Percentiles rank a stretch among this genome's conserved stretches.
Conservation (phyloP, 2,888 invertebrate genomes). For the Lomographa bimaculata region DNA sequence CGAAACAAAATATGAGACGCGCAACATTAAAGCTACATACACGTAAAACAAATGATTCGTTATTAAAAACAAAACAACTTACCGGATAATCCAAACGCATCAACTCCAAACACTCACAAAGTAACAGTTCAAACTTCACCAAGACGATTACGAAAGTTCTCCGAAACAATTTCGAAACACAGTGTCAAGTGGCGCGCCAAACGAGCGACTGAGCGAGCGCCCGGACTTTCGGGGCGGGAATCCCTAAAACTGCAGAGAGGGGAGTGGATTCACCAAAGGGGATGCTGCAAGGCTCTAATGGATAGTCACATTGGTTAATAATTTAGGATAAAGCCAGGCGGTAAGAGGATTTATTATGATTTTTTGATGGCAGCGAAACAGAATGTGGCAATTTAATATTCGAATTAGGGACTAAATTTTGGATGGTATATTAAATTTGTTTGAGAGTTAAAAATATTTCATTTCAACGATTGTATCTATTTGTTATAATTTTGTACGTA, state of each 20-base stretch:
- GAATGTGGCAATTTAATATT: conserved; percentile 19
- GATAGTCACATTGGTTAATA: conserved; percentile 41
- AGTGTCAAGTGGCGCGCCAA: conserved; percentile 18
- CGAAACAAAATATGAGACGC: too few relatives aligned
- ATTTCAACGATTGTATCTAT: too few relatives aligned
- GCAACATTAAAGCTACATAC: too few relatives aligned
- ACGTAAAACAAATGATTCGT: too few relatives aligned
- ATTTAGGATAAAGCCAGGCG: conserved; percentile 40
- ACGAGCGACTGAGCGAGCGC: conserved; percentile 37
- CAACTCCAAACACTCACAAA: conserved; percentile 26
- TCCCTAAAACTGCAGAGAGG: conserved; percentile 40
- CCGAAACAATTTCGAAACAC: conserved; percentile 9
- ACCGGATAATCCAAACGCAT: conserved; percentile 18
- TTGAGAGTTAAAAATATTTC: too few relatives aligned
- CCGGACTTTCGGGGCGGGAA: conserved; percentile 46
- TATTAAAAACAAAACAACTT: conserved; percentile 26
- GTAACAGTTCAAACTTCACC: conserved; percentile 19
- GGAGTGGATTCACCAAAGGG: conserved; percentile 42
- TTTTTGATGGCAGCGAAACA: conserved; percentile 31
- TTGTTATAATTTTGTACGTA: too few relatives aligned
- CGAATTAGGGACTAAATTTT: not conserved
- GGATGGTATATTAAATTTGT: too few relatives aligned
- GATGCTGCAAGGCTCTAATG: conserved; percentile 33
- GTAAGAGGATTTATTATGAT: conserved; percentile 41
- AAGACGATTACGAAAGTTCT: conserved; percentile 19